phyloP scores from a whole-genome alignment of 1,140 invertebrate species.

The Camponotus pennsylvanicus region DNA sequence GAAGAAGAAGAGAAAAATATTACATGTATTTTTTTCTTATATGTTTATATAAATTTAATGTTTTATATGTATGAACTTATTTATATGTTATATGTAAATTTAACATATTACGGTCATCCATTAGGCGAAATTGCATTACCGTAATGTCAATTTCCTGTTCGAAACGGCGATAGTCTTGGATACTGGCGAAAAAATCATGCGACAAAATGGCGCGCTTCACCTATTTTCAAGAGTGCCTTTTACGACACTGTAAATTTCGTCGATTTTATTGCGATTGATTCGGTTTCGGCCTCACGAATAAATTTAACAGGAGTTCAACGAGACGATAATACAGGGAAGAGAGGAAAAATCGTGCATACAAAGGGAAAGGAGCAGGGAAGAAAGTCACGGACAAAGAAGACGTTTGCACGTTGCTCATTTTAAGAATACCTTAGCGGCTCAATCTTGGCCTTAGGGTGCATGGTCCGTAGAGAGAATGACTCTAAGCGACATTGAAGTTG shows the following conservation, averaged over 20 bases:
- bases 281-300: conserved; percentile 57
- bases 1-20: neutral
- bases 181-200: neutral
- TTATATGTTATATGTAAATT: neutral
- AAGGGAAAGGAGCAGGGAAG: conserved; percentile 35
- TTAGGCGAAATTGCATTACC: neutral
- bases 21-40: neutral
- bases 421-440: conserved; percentile 72
- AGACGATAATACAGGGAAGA: conserved; percentile 17
- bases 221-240: conserved; percentile 55
- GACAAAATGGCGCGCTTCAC: conserved; percentile 31
- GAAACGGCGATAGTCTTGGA: neutral
- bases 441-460: conserved; percentile 62
- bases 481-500: conserved; percentile 40
- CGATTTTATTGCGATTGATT: conserved; percentile 38
- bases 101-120: neutral
- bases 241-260: conserved; percentile 49
- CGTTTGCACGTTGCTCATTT: conserved; percentile 73
- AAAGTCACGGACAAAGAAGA: conserved; percentile 31
- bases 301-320: conserved; percentile 56
- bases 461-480: conserved; percentile 70
- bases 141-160: neutral
- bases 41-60: too few relatives aligned
- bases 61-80: too few relatives aligned
- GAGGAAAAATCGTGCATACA: conserved; percentile 25